These are phyloP conservation scores for Peromyscus polionotus DNA, from an alignment of 2,113 vertebrate species.

Conservation along the genomic window DNA sequence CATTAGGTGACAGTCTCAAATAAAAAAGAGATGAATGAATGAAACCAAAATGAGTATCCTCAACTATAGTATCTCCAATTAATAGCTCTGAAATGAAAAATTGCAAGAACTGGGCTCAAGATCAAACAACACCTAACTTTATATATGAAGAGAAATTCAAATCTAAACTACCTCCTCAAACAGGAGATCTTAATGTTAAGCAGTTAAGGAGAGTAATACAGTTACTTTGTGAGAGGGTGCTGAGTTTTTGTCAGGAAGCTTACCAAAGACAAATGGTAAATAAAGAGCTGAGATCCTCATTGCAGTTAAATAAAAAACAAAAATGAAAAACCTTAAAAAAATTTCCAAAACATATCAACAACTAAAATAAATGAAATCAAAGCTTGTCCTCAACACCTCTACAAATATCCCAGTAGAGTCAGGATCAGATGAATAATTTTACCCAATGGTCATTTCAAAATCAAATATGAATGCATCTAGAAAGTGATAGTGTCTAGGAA, in stretches of 20 bases:
- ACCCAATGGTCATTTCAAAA: neutral
- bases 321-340: no score
- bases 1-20: neutral
- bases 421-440: neutral
- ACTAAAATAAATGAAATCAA: neutral
- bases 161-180: neutral
- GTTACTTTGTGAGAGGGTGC: neutral
- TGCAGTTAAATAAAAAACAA: neutral
- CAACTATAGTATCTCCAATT: neutral
- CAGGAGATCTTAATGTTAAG: neutral
- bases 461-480: neutral
- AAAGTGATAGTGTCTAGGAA: neutral
- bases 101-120: neutral
- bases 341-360: neutral
- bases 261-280: neutral
- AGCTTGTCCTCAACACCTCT: neutral
- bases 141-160: neutral
- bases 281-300: neutral
- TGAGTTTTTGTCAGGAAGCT: neutral
- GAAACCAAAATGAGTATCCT: no score
- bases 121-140: neutral
- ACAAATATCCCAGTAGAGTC: neutral
- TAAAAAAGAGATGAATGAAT: neutral
- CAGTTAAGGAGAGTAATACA: neutral
- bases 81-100: neutral